Conservation (phyloP, 2,888 invertebrate genomes). For the Rhimphoctona megacephalus region DNA sequence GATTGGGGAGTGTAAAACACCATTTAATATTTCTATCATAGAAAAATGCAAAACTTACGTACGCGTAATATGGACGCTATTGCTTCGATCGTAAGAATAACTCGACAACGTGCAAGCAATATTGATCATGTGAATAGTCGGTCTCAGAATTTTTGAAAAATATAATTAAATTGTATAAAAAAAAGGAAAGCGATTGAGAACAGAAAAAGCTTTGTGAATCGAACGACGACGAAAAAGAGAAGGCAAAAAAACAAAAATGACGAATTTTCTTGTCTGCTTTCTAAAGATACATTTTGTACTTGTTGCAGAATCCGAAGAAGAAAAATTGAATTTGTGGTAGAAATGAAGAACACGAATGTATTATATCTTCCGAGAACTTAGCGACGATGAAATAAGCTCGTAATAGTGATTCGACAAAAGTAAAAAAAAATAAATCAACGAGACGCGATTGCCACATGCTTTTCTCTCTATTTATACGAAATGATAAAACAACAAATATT, state of each 20-base stretch:
- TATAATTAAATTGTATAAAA: conserved; percentile 30
- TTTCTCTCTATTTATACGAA: conserved; percentile 61
- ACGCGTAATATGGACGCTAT: conserved; percentile 36
- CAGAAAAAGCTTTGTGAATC: conserved; percentile 15
- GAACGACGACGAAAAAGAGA: conserved; percentile 4
- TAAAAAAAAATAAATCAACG: conserved; percentile 16
- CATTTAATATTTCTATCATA: conserved; percentile 71
- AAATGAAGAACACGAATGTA: conserved; percentile 8
- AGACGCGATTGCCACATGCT: conserved; percentile 50
- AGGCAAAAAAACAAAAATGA: not conserved
- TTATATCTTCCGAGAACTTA: conserved; percentile 33
- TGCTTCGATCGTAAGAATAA: conserved; percentile 61
- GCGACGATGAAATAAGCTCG: conserved; percentile 28
- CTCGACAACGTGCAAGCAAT: conserved; percentile 58
- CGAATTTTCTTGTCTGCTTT: conserved; percentile 22
- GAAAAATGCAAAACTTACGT: conserved; percentile 38
- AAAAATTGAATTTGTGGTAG: not conserved
- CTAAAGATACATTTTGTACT: conserved; percentile 29
- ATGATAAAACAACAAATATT: conserved; percentile 44
- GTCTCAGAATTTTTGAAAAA: conserved; percentile 25
- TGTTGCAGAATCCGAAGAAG: conserved; percentile 27
- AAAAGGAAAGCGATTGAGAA: not conserved
- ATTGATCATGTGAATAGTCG: conserved; percentile 55
- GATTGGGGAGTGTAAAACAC: conserved; percentile 56
- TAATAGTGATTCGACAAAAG: conserved; percentile 32